phyloP scores from a whole-genome alignment of 2,888 invertebrate species.

The Protonemura montana region DNA sequence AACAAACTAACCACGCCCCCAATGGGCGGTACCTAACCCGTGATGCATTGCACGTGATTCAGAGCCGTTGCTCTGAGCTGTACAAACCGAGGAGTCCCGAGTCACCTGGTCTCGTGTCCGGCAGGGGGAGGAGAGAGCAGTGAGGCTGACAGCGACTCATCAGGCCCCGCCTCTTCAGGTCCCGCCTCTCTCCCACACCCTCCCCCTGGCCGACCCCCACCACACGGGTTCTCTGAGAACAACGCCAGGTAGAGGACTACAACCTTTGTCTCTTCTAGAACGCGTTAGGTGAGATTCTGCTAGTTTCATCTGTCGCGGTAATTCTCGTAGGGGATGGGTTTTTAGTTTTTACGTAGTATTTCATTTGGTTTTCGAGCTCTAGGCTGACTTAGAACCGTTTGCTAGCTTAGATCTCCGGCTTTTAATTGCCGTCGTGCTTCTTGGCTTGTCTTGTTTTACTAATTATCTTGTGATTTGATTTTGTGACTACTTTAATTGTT shows the following conservation, averaged over 20 bases:
- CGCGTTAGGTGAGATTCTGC: neutral
- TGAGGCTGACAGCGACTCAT: slow-evolving; percentile 52
- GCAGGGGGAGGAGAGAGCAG: slow-evolving; percentile 50
- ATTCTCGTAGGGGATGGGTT: neutral
- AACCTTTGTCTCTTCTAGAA: slow-evolving; percentile 7
- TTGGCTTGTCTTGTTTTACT: neutral
- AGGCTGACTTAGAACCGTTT: neutral
- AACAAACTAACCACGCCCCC: no score
- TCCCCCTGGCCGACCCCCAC: slow-evolving; percentile 51
- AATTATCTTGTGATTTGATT: neutral
- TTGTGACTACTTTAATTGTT: neutral
- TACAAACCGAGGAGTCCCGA: slow-evolving; percentile 51
- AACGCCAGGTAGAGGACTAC: slow-evolving; percentile 52
- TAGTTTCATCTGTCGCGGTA: neutral
- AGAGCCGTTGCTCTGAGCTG: neutral
- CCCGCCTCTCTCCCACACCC: slow-evolving; percentile 51
- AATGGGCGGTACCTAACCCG: neutral
- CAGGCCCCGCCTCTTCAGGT: slow-evolving; percentile 48
- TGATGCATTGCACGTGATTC: neutral
- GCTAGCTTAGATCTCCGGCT: neutral
- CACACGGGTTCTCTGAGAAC: slow-evolving; percentile 52
- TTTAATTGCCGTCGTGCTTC: neutral
- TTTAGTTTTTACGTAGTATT: neutral
- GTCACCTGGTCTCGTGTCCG: slow-evolving; percentile 52
- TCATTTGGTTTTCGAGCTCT: neutral